Percentiles rank a stretch among this genome's conserved stretches.
These are phyloP conservation scores for Synergus umbraculus DNA, from an alignment of 2,888 invertebrate species.

Conservation along the genomic window DNA sequence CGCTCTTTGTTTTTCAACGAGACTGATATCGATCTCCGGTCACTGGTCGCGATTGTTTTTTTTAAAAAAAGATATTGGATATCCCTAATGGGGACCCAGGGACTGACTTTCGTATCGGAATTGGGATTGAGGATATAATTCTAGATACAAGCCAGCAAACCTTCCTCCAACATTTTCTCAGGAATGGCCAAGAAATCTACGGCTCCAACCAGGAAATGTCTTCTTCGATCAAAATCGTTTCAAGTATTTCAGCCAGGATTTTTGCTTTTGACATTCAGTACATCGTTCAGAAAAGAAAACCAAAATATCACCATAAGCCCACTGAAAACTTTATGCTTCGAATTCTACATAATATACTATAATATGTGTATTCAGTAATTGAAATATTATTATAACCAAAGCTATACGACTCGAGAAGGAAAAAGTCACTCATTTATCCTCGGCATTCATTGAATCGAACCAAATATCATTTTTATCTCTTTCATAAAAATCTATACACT, in stretches of 20 bases:
- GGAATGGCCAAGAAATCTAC: slow-evolving; percentile 16
- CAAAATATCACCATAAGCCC: too few relatives aligned
- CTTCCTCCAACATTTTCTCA: slow-evolving; percentile 12
- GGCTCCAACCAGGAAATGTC: slow-evolving; percentile 20
- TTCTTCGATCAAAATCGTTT: slow-evolving; percentile 27
- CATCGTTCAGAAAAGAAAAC: not conserved
- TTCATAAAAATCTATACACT: not conserved
- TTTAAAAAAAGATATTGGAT: slow-evolving; percentile 61
- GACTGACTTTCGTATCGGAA: slow-evolving; percentile 48
- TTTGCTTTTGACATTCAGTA: slow-evolving; percentile 3
- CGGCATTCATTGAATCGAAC: not conserved
- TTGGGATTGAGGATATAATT: slow-evolving; percentile 49
- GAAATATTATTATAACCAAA: too few relatives aligned
- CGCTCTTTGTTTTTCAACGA: slow-evolving; percentile 31
- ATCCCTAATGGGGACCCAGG: slow-evolving; percentile 61
- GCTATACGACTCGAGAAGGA: too few relatives aligned
- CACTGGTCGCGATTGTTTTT: slow-evolving; percentile 57
- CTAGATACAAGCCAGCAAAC: slow-evolving; percentile 47
- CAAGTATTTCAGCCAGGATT: slow-evolving; percentile 14
- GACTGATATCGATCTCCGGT: slow-evolving; percentile 46
- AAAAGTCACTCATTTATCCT: not conserved
- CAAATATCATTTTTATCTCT: not conserved
- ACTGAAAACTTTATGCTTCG: not conserved
- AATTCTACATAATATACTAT: too few relatives aligned
- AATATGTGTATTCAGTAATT: too few relatives aligned